Evolutionary conservation across 2,797 vertebrate genomes (phyloP).

Genomic region (Poecilia picta): DNA sequence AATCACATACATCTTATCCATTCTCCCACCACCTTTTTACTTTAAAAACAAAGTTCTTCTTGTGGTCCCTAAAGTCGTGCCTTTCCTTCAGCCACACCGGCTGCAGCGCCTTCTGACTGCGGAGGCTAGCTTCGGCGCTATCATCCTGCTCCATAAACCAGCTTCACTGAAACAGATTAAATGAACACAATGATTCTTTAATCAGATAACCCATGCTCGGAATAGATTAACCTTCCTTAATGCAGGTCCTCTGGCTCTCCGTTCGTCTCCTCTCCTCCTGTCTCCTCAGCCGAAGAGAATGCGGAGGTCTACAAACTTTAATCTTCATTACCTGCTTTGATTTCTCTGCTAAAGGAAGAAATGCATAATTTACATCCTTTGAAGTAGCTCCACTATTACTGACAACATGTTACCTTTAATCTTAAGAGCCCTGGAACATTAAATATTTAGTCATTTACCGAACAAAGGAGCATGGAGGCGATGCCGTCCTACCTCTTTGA

Average conservation of each 20-base stretch:
- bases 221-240: slow-evolving; percentile 85
- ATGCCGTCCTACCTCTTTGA: slow-evolving; percentile 79
- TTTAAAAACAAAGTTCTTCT: slow-evolving; percentile 1
- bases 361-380: slow-evolving; percentile 88
- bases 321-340: slow-evolving; percentile 88
- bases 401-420: slow-evolving; percentile 89
- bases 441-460: slow-evolving; percentile 87
- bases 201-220: slow-evolving; percentile 82
- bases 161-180: slow-evolving; percentile 82
- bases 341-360: slow-evolving; percentile 84
- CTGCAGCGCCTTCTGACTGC: slow-evolving; percentile 40
- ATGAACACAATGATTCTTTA: slow-evolving; percentile 84
- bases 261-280: slow-evolving; percentile 54
- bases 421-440: slow-evolving; percentile 85
- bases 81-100: slow-evolving; percentile 45
- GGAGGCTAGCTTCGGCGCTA: slow-evolving; percentile 43
- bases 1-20: not conserved
- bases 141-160: slow-evolving; percentile 70
- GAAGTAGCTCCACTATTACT: slow-evolving; percentile 85
- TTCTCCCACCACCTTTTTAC: not conserved
- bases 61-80: slow-evolving; percentile 40
- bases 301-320: slow-evolving; percentile 80
- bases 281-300: slow-evolving; percentile 60
- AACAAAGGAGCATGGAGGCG: slow-evolving; percentile 83
- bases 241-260: slow-evolving; percentile 64